A percentile compares a stretch with the other conserved stretches of the same genome.
phyloP scores from a whole-genome alignment of 2,113 vertebrate genomes.

The Copsychus sechellarum region DNA sequence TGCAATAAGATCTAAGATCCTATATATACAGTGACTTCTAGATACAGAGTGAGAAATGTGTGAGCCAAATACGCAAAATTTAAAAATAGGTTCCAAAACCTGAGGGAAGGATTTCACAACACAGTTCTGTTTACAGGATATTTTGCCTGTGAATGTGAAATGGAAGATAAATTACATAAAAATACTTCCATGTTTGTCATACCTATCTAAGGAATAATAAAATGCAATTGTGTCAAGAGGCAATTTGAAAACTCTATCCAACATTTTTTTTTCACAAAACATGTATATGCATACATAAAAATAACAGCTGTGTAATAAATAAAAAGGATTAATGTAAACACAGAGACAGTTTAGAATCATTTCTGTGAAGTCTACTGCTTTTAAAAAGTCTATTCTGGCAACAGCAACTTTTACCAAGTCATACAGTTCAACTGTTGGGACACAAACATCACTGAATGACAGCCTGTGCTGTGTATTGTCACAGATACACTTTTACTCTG shows the following conservation, averaged over 20 bases:
- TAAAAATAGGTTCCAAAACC: neutral
- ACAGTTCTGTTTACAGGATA: neutral
- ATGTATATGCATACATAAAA: neutral
- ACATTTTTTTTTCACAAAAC: neutral
- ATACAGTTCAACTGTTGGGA: neutral
- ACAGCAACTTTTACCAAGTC: neutral
- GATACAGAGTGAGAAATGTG: neutral
- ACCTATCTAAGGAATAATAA: neutral
- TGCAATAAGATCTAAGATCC: neutral
- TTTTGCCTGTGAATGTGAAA: neutral
- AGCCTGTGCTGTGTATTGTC: neutral
- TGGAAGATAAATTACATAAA: neutral
- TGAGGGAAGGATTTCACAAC: neutral
- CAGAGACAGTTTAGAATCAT: neutral
- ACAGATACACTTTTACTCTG: neutral
- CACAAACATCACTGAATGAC: neutral
- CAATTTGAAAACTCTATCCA: neutral
- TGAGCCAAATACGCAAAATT: neutral
- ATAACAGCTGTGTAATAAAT: neutral
- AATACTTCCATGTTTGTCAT: neutral
- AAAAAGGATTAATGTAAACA: neutral
- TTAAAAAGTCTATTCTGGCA: neutral
- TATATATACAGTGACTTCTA: neutral
- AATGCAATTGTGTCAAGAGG: neutral
- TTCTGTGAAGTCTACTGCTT: neutral